Conservation (phyloP, 2,797 vertebrate genomes). For the Poeciliopsis gracilis region DNA sequence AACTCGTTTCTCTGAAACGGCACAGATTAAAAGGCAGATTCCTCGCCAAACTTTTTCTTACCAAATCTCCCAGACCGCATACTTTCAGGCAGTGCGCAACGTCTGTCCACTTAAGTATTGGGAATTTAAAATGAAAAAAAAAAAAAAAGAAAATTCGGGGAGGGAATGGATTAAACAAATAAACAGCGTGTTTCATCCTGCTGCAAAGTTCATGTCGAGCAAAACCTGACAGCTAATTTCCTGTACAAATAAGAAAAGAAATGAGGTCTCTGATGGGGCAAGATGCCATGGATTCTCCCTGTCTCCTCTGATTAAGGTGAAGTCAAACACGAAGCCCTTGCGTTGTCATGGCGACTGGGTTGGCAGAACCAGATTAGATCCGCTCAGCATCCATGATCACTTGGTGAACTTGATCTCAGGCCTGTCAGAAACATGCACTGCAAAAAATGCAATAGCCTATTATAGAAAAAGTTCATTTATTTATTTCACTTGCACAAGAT, state of each 20-base stretch:
- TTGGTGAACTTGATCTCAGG: conserved; percentile 8
- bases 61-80: conserved; percentile 62
- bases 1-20: conserved; percentile 48
- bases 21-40: conserved; percentile 46
- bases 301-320: conserved; percentile 56
- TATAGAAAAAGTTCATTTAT: neutral
- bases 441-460: neutral
- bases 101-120: conserved; percentile 62
- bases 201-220: conserved; percentile 66
- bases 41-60: conserved; percentile 61
- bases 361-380: conserved; percentile 37
- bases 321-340: conserved; percentile 55
- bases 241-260: conserved; percentile 59
- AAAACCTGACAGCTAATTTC: conserved; percentile 72
- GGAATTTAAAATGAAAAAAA: conserved; percentile 49
- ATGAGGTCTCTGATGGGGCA: conserved; percentile 69
- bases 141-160: neutral
- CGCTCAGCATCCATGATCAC: conserved; percentile 27
- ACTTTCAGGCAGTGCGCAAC: conserved; percentile 71
- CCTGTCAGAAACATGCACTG: conserved; percentile 27
- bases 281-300: conserved; percentile 63
- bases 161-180: conserved; percentile 66
- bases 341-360: conserved; percentile 54
- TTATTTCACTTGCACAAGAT: neutral
- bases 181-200: conserved; percentile 66